Base-by-base conservation (phyloP, 2,113 vertebrate species). In the Sylvietta virens region DNA sequence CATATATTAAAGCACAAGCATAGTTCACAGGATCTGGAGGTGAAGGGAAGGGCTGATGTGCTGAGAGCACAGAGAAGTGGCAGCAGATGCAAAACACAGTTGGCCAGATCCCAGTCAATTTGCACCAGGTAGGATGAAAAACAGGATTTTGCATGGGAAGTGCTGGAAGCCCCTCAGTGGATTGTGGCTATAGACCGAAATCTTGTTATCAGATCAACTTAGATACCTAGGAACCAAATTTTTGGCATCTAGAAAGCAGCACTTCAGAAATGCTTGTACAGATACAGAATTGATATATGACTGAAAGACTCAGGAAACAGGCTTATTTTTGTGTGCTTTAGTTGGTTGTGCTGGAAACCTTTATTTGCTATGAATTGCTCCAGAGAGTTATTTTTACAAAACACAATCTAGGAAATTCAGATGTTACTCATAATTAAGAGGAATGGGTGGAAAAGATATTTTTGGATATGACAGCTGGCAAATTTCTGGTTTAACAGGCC, bases 371-470 rank as follows among this genome's bases (percentile, higher is more conserved):
- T 62, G 94, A 94, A 90, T 83, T 88, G 62, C 23, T 31, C 35
- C 37, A 82, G 51, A 79, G 21, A 96, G 72, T 40, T 96, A 93
- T 78, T 94, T 95, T 88, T 93, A 40, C 6, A 70, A 82, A 87
- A 86, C 27, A 86, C 54, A 60, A 70, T 86, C 76, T 83, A 92
- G 82, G 76, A 88, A 95, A 90, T 86, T 86, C 67, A 94, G 71
- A 83, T 83, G 61, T 96, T 94, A 92, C n/a, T 95, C 69, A 88
- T 92, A 51, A 76, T 30, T 48, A 76, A 47, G 48, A 37, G 15
- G 31, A 19, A 39, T 2, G 19, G 47, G 54, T 0, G 7, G 47
- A 7, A 51, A 86, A 81, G 80, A 83, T 88, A 88, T 83, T 93
- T 67, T 70, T 90, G 79, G 86, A 77, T 44, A 30, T 40, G 67